Conservation (phyloP, 2,797 vertebrate genomes). For the Protosalanx chinensis region DNA sequence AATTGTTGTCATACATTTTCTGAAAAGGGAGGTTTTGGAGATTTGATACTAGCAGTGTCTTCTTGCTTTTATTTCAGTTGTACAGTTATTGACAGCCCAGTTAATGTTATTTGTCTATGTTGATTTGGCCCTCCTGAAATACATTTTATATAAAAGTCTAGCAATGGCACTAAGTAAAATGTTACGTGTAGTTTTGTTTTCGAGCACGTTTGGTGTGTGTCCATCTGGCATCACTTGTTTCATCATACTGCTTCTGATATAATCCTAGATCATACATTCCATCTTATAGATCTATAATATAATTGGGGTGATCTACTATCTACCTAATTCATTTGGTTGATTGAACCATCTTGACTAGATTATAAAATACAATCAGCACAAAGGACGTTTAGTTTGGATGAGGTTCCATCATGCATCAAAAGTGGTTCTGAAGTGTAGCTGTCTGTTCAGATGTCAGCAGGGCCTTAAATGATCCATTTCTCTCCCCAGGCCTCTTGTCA, state of each 20-base stretch:
- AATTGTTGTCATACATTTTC: not conserved
- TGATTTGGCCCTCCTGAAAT: not conserved
- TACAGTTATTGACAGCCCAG: not conserved
- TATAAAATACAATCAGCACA: no score
- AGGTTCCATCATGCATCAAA: not conserved
- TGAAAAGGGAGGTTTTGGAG: not conserved
- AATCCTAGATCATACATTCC: slow-evolving; percentile 57
- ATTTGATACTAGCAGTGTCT: not conserved
- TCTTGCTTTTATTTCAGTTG: slow-evolving; percentile 15
- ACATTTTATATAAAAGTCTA: not conserved
- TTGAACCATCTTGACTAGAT: not conserved
- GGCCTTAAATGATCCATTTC: not conserved
- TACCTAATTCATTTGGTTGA: not conserved
- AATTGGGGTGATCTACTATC: not conserved
- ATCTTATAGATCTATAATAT: slow-evolving; percentile 18
- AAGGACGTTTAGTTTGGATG: no score
- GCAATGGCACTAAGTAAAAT: no score
- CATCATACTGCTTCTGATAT: slow-evolving; percentile 13
- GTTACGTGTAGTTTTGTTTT: not conserved
- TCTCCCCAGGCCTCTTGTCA: no score
- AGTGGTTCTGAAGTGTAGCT: not conserved
- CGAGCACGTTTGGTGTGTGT: not conserved
- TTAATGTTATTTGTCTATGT: not conserved
- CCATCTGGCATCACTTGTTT: not conserved
- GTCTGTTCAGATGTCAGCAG: not conserved